Conservation (phyloP, 92 coral and sea anemone species). For the Umimayanthus kanabou region DNA sequence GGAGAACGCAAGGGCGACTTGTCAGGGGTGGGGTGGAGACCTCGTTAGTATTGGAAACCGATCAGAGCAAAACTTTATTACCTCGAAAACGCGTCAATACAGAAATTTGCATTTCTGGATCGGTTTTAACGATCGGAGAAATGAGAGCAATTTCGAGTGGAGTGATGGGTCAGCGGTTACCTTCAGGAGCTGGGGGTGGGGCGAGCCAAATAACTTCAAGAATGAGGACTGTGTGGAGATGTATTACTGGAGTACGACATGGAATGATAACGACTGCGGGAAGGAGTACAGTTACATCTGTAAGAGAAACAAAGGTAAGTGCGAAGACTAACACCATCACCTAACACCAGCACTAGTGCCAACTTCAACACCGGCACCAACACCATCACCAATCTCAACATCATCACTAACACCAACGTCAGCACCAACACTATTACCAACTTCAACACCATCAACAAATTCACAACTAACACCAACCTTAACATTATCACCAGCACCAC, state of each 20-base stretch:
- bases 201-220: constrained; percentile 85
- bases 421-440: no score
- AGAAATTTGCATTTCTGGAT: constrained; percentile 77
- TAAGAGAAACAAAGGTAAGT: constrained; percentile 70
- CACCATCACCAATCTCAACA: no score
- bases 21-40: constrained; percentile 82
- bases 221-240: constrained; percentile 82
- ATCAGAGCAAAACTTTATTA: constrained; percentile 71
- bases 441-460: no score
- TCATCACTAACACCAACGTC: no score
- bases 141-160: constrained; percentile 83
- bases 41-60: constrained; percentile 67
- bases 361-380: no score
- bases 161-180: constrained; percentile 78
- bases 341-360: no score
- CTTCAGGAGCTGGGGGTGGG: constrained; percentile 68
- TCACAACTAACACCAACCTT: no score
- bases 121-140: constrained; percentile 79
- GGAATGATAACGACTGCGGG: constrained; percentile 85
- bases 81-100: constrained; percentile 41
- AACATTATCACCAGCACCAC: no score
- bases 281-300: constrained; percentile 81
- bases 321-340: no score
- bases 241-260: constrained; percentile 28
- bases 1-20: constrained; percentile 81